Evolutionary conservation across 2,888 invertebrate species (phyloP), one percentile per base, ranked within the genome.

Genomic region (Altica lythri): DNA sequence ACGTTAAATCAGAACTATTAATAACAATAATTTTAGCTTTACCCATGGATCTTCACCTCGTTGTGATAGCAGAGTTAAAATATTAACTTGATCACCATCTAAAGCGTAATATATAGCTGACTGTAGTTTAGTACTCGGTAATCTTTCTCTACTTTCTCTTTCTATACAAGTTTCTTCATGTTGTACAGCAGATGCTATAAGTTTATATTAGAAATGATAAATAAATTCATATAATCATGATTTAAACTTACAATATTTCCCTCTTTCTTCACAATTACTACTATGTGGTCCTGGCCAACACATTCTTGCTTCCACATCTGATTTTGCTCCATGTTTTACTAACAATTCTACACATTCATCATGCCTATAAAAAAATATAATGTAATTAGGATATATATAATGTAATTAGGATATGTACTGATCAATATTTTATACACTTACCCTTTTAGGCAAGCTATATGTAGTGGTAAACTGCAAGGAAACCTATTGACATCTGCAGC

Each of bases 241-340:
- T 45, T 17, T 46, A 17, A 4, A 66, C 73, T 75, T 72, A 78
- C 83, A 80, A 72, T 82, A 83, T 73, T 86, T 85, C 55, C 85
- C 84, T 60, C 84, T 78, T 68, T 86, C 84, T 73, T 87, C 86
- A 68, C 87, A 87, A 68, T 85, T 86, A 63, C 82, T 83, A 58
- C 81, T 84, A 68, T 89, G 88, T 3, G 84, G 81, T 5, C 86
- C 85, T 0, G 89, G 89, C 79, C 86, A 89, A 69, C 89, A 89
- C 84, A 89, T 85, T 13, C 88, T 78, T 1, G 86, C 84, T 69
- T 87, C 87, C 1, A 85, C 83, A 72, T 88, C 86, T 10, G 86
- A 82, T 59, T 86, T 80, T 4, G 86, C 88, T 14, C 88, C 88
- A 73, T 86, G 83, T 64, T 85, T 84, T 45, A 88, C 69, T 25